These are phyloP conservation scores for Pemphigus obesinymphae DNA, from an alignment of 1,140 invertebrate species.

Conservation along the genomic window DNA sequence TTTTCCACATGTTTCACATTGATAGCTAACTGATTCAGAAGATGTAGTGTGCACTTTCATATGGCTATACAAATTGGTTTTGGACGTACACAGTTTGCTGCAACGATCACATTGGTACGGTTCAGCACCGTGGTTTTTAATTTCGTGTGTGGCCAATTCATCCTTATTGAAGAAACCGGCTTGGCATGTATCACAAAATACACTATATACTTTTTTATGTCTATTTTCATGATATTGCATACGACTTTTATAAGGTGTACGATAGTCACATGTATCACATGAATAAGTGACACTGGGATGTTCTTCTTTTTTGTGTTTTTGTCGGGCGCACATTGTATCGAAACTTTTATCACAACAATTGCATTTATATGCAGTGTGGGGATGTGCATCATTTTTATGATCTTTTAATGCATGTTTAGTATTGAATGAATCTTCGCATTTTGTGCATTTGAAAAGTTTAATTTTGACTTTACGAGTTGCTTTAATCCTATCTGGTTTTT, in stretches of 20 bases:
- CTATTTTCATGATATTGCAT: constrained; percentile 49
- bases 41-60: constrained; percentile 62
- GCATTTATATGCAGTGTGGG: constrained; percentile 28
- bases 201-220: constrained; percentile 50
- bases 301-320: constrained; percentile 40
- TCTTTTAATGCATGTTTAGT: constrained; percentile 36
- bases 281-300: constrained; percentile 38
- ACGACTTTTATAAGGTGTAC: constrained; percentile 47
- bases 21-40: constrained; percentile 72
- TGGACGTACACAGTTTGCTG: constrained; percentile 43
- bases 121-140: constrained; percentile 42
- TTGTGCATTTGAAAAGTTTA: constrained; percentile 39
- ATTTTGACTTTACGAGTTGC: neutral
- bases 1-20: constrained; percentile 70
- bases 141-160: constrained; percentile 48
- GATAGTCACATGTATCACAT: constrained; percentile 50
- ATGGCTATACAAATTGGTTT: constrained; percentile 52
- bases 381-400: constrained; percentile 38
- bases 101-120: constrained; percentile 44
- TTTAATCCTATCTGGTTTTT: neutral
- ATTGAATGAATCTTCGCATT: constrained; percentile 38
- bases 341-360: constrained; percentile 42
- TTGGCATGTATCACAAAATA: constrained; percentile 62
- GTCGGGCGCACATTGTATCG: constrained; percentile 28
- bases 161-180: constrained; percentile 67